phyloP scores from a whole-genome alignment of 2,888 invertebrate species.

The Ormyrus nitidulus region DNA sequence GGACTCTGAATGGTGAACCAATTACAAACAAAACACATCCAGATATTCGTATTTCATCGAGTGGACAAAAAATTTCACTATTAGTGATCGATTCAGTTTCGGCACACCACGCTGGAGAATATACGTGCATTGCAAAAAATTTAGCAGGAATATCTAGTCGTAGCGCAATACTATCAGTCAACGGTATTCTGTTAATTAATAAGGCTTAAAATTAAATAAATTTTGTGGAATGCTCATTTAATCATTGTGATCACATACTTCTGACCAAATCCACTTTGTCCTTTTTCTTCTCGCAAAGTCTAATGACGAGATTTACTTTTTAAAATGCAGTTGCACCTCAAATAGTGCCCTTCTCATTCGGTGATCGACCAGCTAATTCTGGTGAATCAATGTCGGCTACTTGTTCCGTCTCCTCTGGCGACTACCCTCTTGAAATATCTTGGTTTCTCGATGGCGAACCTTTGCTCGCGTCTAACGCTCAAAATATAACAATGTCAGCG shows the following conservation, averaged over 20 bases:
- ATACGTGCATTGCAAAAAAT: conserved; percentile 17
- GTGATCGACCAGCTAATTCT: conserved; percentile 82
- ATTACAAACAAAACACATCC: conserved; percentile 71
- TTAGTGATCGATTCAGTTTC: conserved; percentile 79
- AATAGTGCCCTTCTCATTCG: conserved; percentile 84
- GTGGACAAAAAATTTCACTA: conserved; percentile 77
- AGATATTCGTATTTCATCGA: conserved; percentile 78
- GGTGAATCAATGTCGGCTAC: conserved; percentile 83
- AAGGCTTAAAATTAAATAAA: too few species aligned
- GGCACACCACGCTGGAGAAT: conserved; percentile 53
- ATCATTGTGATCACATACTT: too few species aligned
- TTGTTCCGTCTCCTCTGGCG: conserved; percentile 84
- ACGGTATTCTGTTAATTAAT: conserved; percentile 13
- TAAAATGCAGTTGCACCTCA: conserved; percentile 80
- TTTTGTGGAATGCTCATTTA: too few species aligned
- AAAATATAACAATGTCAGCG: conserved; percentile 76
- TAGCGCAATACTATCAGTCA: conserved; percentile 13
- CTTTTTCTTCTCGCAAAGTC: too few species aligned
- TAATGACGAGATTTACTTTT: too few species aligned
- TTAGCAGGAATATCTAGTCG: conserved; percentile 9
- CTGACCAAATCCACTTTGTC: too few species aligned
- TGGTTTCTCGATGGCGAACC: conserved; percentile 85
- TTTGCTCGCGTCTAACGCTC: conserved; percentile 66
- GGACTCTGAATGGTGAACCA: conserved; percentile 79
- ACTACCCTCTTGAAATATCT: conserved; percentile 83